Percentiles rank a stretch among this genome's conserved stretches.
Conservation (phyloP, 2,888 invertebrate genomes). For the Brachylomia viminalis region DNA sequence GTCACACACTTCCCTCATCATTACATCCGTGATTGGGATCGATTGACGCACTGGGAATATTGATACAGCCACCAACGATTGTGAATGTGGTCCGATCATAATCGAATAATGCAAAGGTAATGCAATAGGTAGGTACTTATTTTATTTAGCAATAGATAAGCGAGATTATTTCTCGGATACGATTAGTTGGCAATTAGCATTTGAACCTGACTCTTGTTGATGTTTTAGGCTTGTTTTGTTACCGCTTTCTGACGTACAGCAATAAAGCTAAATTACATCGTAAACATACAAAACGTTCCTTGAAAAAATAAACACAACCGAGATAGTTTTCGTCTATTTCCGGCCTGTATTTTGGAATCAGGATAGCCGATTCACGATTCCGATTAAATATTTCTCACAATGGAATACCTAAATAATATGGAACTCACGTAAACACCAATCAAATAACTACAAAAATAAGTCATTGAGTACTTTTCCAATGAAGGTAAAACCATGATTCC, state of each 20-base stretch:
- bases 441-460: constrained; percentile 29
- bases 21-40: constrained; percentile 60
- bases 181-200: constrained; percentile 35
- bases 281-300: constrained; percentile 31
- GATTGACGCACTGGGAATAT: constrained; percentile 58
- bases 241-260: constrained; percentile 25
- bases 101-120: constrained; percentile 51
- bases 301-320: constrained; percentile 41
- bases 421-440: constrained; percentile 3
- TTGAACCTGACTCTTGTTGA: constrained; percentile 16
- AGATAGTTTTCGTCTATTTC: constrained; percentile 41
- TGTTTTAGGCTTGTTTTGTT: constrained; percentile 31
- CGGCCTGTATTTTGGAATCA: constrained; percentile 31
- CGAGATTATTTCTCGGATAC: constrained; percentile 30
- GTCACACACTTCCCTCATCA: constrained; percentile 47
- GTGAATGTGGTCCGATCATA: constrained; percentile 52
- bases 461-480: constrained; percentile 28
- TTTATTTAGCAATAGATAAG: constrained; percentile 46
- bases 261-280: constrained; percentile 44
- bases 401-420: constrained; percentile 8
- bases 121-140: no score
- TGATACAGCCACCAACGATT: constrained; percentile 47
- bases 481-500: constrained; percentile 2
- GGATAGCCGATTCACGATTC: constrained; percentile 14
- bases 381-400: not conserved